Evolutionary conservation across 92 coral and sea anemone species (phyloP), one percentile per base, ranked within the genome.

Genomic region (Virgularia gustaviana): DNA sequence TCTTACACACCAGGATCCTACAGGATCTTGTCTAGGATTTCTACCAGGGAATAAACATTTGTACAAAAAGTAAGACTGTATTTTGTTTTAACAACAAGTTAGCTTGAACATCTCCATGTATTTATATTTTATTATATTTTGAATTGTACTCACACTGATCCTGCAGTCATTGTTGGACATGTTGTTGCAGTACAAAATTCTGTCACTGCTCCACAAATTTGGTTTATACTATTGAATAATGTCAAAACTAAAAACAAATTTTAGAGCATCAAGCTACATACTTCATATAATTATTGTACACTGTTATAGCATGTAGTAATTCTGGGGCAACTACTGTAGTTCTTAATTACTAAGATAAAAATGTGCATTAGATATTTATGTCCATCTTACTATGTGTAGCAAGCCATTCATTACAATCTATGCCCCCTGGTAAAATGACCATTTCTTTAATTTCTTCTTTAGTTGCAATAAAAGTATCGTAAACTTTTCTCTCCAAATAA

Each of bases 331-430:
- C 53, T 23, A 5, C n/a, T 68, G 27, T 24, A 7, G 2, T 1
- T 12, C 18, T 0, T 16, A 47, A 19, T 70, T 30, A 9, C 49
- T 2, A 55, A 9, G 9, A 20, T 19, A 43, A 55, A 19, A 9
- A 9, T 30, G n/a, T 20, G 13, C 41, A 24, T 27, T 7, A 25
- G n/a, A n/a, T n/a, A n/a, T n/a, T n/a, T n/a, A n/a, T n/a, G n/a
- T n/a, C n/a, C n/a, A 52, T 84, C 98, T 81, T 75, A 92, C 98
- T 87, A 82, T 92, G 95, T 43, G 98, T 78, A 0, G 98, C 98
- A 27, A 89, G 83, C 98, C 98, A 92, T 68, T 92, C 98, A 60
- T 92, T 89, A 33, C 79, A 78, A 56, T 92, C 96, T 73, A 92
- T 87, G 52, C 95, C 90, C 6, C 83, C 70, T 15, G 98, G 98